These are phyloP conservation scores for Drosophila pseudoobscura DNA, from an alignment of 1,140 invertebrate genomes.

Conservation along the genomic window DNA sequence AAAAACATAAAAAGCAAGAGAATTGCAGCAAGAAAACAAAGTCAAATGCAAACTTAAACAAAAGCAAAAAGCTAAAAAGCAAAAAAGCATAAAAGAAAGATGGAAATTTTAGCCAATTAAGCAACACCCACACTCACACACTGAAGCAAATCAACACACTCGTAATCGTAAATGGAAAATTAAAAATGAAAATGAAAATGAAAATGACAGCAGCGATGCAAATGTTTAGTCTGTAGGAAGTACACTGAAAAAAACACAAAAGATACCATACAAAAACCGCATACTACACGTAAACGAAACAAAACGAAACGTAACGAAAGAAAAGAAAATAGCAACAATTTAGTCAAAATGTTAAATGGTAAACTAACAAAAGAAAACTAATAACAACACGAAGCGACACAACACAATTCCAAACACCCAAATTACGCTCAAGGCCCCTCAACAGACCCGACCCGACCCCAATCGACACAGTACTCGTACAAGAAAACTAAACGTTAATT, in stretches of 20 bases:
- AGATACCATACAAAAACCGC: constrained; percentile 42
- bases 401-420: constrained; percentile 42
- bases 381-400: constrained; percentile 13
- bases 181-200: constrained; percentile 40
- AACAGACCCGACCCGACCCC: constrained; percentile 16
- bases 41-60: constrained; percentile 36
- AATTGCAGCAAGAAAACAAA: constrained; percentile 49
- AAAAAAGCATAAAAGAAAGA: constrained; percentile 6
- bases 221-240: constrained; percentile 75
- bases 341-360: constrained; percentile 79
- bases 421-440: constrained; percentile 32
- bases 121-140: constrained; percentile 47
- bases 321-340: constrained; percentile 70
- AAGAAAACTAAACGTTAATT: constrained; percentile 34
- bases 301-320: constrained; percentile 32
- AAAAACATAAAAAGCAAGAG: constrained; percentile 39
- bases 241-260: constrained; percentile 66
- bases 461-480: constrained; percentile 16
- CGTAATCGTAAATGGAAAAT: constrained; percentile 49
- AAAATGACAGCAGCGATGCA: constrained; percentile 53
- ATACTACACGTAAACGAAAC: constrained; percentile 45
- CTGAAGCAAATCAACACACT: constrained; percentile 47
- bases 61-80: constrained; percentile 3
- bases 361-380: constrained; percentile 51
- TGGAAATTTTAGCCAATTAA: constrained; percentile 68